phyloP scores from a whole-genome alignment of 35 echinoderm and acorn worm species.

The Heliocidaris tuberculata region DNA sequence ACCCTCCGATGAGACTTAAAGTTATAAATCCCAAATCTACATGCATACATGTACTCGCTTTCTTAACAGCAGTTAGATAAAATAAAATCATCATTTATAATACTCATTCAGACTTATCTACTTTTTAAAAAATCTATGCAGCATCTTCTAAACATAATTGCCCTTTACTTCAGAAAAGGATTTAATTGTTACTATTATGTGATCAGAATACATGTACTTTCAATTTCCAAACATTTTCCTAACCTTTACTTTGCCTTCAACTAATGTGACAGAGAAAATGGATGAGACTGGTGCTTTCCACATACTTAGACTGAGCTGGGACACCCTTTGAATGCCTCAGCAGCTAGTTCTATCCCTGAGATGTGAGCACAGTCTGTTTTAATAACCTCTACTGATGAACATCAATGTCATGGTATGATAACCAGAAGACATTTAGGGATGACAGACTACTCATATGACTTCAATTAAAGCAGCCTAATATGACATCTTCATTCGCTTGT shows the following conservation, averaged over 20 bases:
- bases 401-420: neutral
- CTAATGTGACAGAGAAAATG: neutral
- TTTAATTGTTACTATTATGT: neutral
- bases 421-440: slow-evolving; percentile 10
- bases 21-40: too few relatives aligned
- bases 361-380: slow-evolving; percentile 9
- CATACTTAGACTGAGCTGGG: neutral
- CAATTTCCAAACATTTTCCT: neutral
- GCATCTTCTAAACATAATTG: too few relatives aligned
- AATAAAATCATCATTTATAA: too few relatives aligned
- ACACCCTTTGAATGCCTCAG: neutral
- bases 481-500: neutral
- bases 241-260: neutral
- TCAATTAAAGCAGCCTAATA: neutral
- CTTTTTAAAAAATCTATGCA: too few relatives aligned
- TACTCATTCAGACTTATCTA: too few relatives aligned
- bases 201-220: neutral
- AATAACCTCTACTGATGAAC: slow-evolving; percentile 1
- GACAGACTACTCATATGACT: neutral
- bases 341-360: neutral
- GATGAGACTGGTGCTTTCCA: neutral
- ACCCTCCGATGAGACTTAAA: too few relatives aligned
- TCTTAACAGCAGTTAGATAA: too few relatives aligned
- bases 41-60: too few relatives aligned
- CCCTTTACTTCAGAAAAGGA: too few relatives aligned